Conservation (phyloP, 2,113 vertebrate species). For the Phodopus roborovskii region DNA sequence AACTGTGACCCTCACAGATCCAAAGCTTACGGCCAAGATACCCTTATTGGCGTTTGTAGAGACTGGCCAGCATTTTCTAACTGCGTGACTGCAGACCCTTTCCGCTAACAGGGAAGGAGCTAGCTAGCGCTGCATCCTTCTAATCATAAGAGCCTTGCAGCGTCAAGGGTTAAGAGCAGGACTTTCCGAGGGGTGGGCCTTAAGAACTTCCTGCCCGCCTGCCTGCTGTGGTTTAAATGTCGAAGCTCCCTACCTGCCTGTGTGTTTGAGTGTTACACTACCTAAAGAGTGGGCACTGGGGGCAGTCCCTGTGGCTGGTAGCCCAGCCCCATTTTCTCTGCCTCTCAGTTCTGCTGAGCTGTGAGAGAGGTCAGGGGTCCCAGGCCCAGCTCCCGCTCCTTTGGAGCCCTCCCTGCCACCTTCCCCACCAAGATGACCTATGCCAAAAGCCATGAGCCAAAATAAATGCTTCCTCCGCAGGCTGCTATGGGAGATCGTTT, state of each 20-base stretch:
- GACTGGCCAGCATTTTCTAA: neutral
- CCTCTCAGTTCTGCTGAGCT: neutral
- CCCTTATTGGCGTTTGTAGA: neutral
- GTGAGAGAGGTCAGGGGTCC: too few species aligned
- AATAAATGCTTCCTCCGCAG: neutral
- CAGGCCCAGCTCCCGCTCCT: neutral
- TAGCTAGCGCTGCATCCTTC: neutral
- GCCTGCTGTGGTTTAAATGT: neutral
- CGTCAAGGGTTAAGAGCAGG: neutral
- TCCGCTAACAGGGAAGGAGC: neutral
- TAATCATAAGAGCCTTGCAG: neutral
- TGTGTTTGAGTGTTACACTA: neutral
- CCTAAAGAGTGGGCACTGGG: neutral
- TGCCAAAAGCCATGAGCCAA: neutral
- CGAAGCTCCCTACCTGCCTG: accelerated
- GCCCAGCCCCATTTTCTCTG: neutral
- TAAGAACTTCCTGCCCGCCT: neutral
- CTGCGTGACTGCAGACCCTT: neutral
- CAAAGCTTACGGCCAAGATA: neutral
- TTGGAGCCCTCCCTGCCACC: neutral
- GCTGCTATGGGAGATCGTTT: neutral
- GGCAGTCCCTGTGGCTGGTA: too few species aligned
- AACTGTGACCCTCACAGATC: neutral
- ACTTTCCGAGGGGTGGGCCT: neutral
- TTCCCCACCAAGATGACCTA: neutral